A percentile compares a stretch with the other conserved stretches of the same genome.
phyloP scores from a whole-genome alignment of 2,888 invertebrate genomes.

The Melanophora roralis region DNA sequence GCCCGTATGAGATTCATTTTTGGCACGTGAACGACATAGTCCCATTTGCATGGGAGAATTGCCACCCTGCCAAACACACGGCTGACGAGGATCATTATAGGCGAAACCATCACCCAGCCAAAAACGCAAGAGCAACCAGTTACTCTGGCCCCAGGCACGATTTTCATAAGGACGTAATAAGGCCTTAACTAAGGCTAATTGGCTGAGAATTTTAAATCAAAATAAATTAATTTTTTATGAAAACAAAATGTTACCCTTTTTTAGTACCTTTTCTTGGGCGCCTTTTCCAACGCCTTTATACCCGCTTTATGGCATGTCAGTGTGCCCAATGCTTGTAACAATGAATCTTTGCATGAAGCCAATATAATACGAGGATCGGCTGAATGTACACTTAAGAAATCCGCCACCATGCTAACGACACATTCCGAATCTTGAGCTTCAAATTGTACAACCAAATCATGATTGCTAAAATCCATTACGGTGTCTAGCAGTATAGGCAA shows the following conservation, averaged over 20 bases:
- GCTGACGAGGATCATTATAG: constrained; percentile 82
- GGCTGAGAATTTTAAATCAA: constrained; percentile 76
- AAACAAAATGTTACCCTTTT: background rate
- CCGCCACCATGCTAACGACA: constrained; percentile 81
- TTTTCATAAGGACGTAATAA: constrained; percentile 88
- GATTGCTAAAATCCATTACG: constrained; percentile 76
- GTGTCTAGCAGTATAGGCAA: constrained; percentile 75
- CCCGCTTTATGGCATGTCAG: constrained; percentile 86
- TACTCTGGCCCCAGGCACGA: constrained; percentile 89
- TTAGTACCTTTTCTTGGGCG: constrained; percentile 77
- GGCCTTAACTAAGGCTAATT: constrained; percentile 82
- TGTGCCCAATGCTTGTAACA: constrained; percentile 86
- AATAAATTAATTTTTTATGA: too few relatives aligned
- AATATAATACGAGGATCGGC: constrained; percentile 86
- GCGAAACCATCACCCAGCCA: constrained; percentile 92
- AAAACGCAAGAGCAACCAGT: constrained; percentile 89
- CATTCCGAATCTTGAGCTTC: constrained; percentile 79
- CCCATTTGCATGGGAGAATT: constrained; percentile 72
- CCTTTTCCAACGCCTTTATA: constrained; percentile 84
- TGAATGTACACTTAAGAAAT: constrained; percentile 86
- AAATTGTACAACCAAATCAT: constrained; percentile 74
- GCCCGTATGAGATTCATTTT: constrained; percentile 76
- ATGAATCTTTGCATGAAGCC: constrained; percentile 85
- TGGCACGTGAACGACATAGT: constrained; percentile 74
- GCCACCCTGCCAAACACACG: constrained; percentile 79